These are phyloP conservation scores for Apus apus DNA, from an alignment of 2,113 vertebrate species.

Conservation along the genomic window DNA sequence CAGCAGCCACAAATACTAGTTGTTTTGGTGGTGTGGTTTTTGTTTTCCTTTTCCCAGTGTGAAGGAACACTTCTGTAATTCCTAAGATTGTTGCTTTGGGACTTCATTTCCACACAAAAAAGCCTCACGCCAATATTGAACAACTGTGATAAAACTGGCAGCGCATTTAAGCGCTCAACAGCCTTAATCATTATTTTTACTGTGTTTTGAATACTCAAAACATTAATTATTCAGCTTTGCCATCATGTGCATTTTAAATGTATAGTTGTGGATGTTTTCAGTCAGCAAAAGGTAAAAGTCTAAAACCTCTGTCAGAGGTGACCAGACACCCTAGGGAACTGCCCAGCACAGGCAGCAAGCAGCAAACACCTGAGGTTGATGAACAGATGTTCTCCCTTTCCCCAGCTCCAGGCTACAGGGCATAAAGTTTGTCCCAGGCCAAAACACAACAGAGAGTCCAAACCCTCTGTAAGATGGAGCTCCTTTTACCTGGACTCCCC, in stretches of 20 bases:
- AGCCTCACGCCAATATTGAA: background rate
- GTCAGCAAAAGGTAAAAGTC: background rate
- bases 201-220: background rate
- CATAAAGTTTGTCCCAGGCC: background rate
- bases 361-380: accelerated
- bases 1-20: background rate
- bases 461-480: background rate
- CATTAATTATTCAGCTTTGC: background rate
- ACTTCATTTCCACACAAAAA: background rate
- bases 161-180: background rate
- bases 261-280: accelerated
- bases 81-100: background rate
- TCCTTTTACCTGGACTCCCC: background rate
- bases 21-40: no score
- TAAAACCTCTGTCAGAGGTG: accelerated
- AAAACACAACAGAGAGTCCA: background rate
- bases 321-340: background rate
- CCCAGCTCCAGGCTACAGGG: background rate
- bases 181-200: background rate
- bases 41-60: background rate
- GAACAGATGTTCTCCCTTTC: background rate
- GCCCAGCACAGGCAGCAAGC: accelerated
- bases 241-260: background rate
- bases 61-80: background rate
- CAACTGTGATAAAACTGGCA: background rate